Evolutionary conservation across 64 coral and sea anemone genomes (phyloP).

Genomic region (Actinia tenebrosa): DNA sequence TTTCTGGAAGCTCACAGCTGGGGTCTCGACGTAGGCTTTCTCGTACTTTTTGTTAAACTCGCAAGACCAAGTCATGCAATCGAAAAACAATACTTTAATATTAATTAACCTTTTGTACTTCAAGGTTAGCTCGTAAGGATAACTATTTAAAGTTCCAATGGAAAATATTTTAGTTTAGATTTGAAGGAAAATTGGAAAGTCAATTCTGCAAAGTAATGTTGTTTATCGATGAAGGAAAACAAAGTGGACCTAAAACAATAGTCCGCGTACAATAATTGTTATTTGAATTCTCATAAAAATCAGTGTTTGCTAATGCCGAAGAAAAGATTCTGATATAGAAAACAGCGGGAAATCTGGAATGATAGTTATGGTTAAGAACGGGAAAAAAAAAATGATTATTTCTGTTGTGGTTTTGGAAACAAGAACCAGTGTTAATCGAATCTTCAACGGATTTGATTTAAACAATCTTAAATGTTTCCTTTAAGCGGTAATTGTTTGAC

Average conservation of each 20-base stretch:
- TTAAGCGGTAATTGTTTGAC: neutral
- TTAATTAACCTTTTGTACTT: neutral
- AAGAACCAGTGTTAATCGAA: neutral
- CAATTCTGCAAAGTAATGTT: neutral
- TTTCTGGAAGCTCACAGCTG: neutral
- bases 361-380: neutral
- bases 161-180: neutral
- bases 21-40: neutral
- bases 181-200: neutral
- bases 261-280: neutral
- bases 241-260: neutral
- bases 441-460: neutral
- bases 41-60: neutral
- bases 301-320: neutral
- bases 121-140: neutral
- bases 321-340: neutral
- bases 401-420: neutral
- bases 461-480: neutral
- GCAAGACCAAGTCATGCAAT: neutral
- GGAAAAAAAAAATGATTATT: neutral
- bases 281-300: slow-evolving; percentile 10
- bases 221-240: neutral
- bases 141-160: neutral
- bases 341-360: neutral
- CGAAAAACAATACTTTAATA: neutral